A percentile compares a stretch with the other conserved stretches of the same genome.
Conservation (phyloP, 2,113 vertebrate genomes). For the Uria aalge region DNA sequence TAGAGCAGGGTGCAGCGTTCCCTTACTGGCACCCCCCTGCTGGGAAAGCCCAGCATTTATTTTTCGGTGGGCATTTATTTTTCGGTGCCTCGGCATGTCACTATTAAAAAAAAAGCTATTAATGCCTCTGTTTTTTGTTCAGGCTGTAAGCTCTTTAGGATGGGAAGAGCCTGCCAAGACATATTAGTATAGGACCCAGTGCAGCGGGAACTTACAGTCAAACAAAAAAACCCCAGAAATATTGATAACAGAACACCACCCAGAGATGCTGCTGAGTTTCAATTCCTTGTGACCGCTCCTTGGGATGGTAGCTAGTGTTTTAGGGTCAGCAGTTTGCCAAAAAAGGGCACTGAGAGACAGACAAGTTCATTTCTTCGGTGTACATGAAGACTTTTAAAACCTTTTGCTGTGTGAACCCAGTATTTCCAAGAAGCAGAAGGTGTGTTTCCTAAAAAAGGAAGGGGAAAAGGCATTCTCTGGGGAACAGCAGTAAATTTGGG, state of each 20-base stretch:
- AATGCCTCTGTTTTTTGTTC: not conserved
- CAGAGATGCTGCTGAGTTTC: not conserved
- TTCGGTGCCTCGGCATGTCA: not conserved
- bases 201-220: not conserved
- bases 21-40: not conserved
- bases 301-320: not conserved
- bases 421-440: not conserved
- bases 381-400: not conserved
- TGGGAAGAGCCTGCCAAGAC: not conserved
- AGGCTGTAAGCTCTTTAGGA: not conserved
- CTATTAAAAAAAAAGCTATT: not conserved
- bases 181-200: not conserved
- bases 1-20: not conserved
- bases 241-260: not conserved
- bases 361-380: accelerated
- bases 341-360: not conserved
- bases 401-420: not conserved
- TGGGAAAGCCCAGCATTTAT: not conserved
- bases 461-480: not conserved
- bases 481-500: not conserved
- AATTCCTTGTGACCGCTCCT: not conserved
- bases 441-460: not conserved
- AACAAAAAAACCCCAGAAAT: not conserved
- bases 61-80: not conserved
- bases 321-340: not conserved